Evolutionary conservation across 2,888 invertebrate genomes (phyloP).

Genomic region (Pterostichus niger): DNA sequence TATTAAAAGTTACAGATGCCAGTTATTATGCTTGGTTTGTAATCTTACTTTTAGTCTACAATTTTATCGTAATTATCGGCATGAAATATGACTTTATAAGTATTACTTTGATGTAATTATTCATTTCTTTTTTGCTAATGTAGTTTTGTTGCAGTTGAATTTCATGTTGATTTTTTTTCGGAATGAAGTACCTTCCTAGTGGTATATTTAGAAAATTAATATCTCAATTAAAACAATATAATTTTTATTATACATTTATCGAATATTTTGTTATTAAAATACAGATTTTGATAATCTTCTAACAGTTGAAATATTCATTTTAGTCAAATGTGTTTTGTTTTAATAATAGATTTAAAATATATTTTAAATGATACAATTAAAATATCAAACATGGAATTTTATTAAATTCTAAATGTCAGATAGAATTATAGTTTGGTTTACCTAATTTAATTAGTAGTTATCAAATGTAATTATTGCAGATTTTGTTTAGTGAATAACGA

Average conservation of each 20-base stretch:
- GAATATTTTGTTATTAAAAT: too few relatives aligned
- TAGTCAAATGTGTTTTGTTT: too few relatives aligned
- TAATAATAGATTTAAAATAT: too few relatives aligned
- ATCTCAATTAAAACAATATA: too few relatives aligned
- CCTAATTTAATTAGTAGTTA: not conserved
- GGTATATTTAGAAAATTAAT: too few relatives aligned
- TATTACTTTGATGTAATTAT: not conserved
- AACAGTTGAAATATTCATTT: too few relatives aligned
- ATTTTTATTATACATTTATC: too few relatives aligned
- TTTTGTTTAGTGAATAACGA: not conserved
- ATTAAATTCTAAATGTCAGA: too few relatives aligned
- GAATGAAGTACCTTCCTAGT: not conserved
- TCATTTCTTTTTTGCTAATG: not conserved
- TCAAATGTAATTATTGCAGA: conserved; percentile 1
- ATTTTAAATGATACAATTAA: too few relatives aligned
- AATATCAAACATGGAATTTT: too few relatives aligned
- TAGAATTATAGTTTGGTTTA: not conserved
- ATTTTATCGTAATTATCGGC: not conserved
- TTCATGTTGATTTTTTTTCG: not conserved
- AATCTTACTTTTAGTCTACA: conserved; percentile 8
- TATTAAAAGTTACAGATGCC: not conserved
- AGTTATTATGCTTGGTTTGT: conserved; percentile 9
- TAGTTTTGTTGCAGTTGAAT: not conserved
- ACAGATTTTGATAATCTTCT: too few relatives aligned
- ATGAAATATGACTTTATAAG: conserved; percentile 22